Percentiles rank a stretch among this genome's conserved stretches.
These are phyloP conservation scores for Scytalopus superciliaris DNA, from an alignment of 2,113 vertebrate genomes.

Conservation along the genomic window DNA sequence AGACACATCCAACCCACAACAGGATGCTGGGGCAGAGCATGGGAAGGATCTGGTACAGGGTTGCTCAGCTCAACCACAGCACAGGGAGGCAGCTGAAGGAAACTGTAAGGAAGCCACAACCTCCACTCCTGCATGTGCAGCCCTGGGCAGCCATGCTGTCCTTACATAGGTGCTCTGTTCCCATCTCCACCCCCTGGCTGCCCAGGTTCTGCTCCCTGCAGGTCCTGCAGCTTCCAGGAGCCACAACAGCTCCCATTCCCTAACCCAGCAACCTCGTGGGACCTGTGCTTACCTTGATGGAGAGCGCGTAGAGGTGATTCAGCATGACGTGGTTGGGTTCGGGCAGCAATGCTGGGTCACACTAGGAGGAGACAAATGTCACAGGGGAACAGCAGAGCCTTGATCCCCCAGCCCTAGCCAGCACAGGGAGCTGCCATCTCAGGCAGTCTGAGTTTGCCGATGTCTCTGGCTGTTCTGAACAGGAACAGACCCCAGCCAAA, in stretches of 20 bases:
- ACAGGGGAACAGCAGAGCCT: background rate
- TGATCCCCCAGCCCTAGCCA: background rate
- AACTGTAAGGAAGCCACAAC: background rate
- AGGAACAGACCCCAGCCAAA: background rate
- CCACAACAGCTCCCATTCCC: background rate
- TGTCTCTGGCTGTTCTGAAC: background rate
- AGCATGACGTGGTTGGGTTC: slow-evolving; percentile 99
- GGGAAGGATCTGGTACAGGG: background rate
- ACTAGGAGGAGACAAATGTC: slow-evolving; percentile 74
- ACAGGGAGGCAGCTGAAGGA: background rate
- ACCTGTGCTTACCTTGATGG: slow-evolving; percentile 88
- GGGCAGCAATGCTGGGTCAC: slow-evolving; percentile 93
- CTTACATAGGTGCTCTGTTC: rapidly evolving
- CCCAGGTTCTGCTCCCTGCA: background rate
- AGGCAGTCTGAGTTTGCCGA: background rate
- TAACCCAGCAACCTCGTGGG: rapidly evolving
- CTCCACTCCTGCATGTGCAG: rapidly evolving
- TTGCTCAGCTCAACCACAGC: background rate
- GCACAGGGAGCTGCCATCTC: background rate
- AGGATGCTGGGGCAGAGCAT: background rate
- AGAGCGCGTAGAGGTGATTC: slow-evolving; percentile 95
- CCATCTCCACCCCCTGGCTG: rapidly evolving
- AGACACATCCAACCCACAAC: rapidly evolving
- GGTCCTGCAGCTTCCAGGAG: background rate
- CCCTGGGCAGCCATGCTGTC: background rate